Conservation (phyloP, 2,113 vertebrate species). For the Apodemus sylvaticus region DNA sequence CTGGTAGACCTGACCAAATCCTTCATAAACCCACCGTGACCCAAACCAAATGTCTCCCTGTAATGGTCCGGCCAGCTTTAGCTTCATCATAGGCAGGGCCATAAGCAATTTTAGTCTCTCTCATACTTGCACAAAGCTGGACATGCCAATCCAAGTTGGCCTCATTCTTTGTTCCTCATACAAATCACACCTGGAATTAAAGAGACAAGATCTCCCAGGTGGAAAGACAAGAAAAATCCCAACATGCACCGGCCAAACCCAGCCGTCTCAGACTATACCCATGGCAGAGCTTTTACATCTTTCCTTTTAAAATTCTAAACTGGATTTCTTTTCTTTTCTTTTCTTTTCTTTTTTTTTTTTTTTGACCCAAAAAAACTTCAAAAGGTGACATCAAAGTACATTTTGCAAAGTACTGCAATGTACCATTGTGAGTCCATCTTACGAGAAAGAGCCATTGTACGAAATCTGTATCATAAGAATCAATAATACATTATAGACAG, state of each 20-base stretch:
- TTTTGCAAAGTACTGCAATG: neutral
- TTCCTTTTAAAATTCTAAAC: neutral
- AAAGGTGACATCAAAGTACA: conserved; percentile 3
- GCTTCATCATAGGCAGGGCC: neutral
- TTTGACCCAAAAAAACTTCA: neutral
- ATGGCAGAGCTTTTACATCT: neutral
- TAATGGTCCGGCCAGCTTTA: neutral
- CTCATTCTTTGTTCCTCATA: neutral
- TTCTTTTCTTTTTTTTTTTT: no score
- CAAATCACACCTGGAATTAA: neutral
- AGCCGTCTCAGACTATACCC: neutral
- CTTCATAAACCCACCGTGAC: neutral
- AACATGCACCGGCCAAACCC: neutral
- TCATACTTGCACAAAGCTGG: neutral
- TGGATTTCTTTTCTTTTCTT: neutral
- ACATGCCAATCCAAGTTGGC: accelerated
- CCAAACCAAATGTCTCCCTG: neutral
- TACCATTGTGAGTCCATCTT: neutral
- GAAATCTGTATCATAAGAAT: conserved; percentile 2
- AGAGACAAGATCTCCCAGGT: neutral
- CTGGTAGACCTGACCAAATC: neutral
- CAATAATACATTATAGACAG: neutral
- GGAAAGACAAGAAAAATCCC: neutral
- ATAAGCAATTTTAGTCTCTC: neutral
- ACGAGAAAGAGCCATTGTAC: neutral